Percentiles rank a stretch among this genome's conserved stretches.
These are phyloP conservation scores for Pantherophis alleghaniensis DNA, from an alignment of 2,797 vertebrate genomes.

Conservation along the genomic window DNA sequence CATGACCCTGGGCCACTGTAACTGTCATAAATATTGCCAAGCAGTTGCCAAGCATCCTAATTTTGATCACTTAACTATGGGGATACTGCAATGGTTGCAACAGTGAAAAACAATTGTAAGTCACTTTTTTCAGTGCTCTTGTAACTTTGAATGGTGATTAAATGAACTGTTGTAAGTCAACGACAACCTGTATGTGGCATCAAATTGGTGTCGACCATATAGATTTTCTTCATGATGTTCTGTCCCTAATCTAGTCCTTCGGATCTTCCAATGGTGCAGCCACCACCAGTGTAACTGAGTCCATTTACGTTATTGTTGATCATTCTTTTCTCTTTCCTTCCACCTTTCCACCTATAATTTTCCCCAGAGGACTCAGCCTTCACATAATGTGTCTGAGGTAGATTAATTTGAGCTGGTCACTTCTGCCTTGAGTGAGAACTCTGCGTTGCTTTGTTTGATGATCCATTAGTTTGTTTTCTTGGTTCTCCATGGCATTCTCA, in stretches of 20 bases:
- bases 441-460: background rate
- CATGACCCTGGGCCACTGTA: background rate
- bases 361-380: background rate
- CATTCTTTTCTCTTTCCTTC: background rate
- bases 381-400: background rate
- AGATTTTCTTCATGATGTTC: background rate
- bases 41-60: background rate
- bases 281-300: background rate
- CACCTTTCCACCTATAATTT: too few relatives aligned
- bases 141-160: background rate
- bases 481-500: background rate
- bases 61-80: background rate
- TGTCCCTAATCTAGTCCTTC: background rate
- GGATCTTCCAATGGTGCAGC: background rate
- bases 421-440: background rate
- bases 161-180: background rate
- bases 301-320: background rate
- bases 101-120: background rate
- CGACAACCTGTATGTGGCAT: background rate
- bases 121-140: background rate
- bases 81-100: background rate
- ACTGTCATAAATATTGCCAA: background rate
- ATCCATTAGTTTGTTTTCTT: background rate
- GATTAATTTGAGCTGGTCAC: background rate
- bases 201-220: background rate